Evolutionary conservation across 2,888 invertebrate species (phyloP).

Genomic region (Pelosia muscerda): DNA sequence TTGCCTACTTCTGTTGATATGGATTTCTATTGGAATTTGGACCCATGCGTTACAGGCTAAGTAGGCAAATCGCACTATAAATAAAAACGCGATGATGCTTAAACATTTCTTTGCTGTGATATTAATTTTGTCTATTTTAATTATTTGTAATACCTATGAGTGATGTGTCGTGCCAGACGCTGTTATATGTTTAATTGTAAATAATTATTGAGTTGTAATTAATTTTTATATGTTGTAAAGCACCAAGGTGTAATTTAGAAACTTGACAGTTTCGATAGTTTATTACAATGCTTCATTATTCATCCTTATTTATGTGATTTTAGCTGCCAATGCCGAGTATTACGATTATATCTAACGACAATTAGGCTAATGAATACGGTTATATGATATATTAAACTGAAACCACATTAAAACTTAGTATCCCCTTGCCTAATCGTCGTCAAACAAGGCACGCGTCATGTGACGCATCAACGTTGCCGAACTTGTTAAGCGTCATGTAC

Average conservation of each 20-base stretch:
- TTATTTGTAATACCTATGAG: slow-evolving; percentile 63
- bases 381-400: slow-evolving; percentile 13
- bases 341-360: slow-evolving; percentile 30
- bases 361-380: slow-evolving; percentile 22
- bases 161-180: slow-evolving; percentile 68
- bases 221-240: slow-evolving; percentile 51
- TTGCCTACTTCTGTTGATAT: slow-evolving; percentile 36
- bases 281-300: slow-evolving; percentile 44
- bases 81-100: slow-evolving; percentile 56
- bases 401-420: neutral
- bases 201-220: slow-evolving; percentile 64
- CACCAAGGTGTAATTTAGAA: slow-evolving; percentile 40
- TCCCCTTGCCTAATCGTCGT: no score
- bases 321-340: slow-evolving; percentile 29
- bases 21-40: slow-evolving; percentile 56
- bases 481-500: no score
- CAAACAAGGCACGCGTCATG: no score
- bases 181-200: slow-evolving; percentile 69
- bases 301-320: slow-evolving; percentile 39
- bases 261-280: slow-evolving; percentile 29
- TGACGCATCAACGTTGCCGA: no score
- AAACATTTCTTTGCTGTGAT: slow-evolving; percentile 82
- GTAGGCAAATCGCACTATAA: slow-evolving; percentile 27
- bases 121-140: slow-evolving; percentile 76
- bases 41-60: slow-evolving; percentile 53